These are phyloP conservation scores for Nycticryphes semicollaris DNA, from an alignment of 2,113 vertebrate genomes.

Conservation along the genomic window DNA sequence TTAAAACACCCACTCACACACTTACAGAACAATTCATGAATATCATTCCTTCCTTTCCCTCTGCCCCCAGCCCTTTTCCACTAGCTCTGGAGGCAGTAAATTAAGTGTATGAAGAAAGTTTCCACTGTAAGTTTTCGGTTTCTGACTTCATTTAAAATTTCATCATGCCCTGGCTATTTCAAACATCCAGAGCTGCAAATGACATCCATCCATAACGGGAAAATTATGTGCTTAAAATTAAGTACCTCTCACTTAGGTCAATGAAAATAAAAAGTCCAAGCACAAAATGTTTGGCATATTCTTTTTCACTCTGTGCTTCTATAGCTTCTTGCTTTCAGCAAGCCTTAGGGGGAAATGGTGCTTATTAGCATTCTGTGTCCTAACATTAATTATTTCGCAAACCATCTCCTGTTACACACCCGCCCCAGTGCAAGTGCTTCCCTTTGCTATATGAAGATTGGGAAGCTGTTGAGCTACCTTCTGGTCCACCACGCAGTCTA, in stretches of 20 bases:
- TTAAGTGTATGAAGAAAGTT: conserved; percentile 33
- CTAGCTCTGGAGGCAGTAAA: conserved; percentile 3
- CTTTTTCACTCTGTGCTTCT: neutral
- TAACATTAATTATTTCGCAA: neutral
- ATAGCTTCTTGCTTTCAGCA: neutral
- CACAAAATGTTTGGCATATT: neutral
- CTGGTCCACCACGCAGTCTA: neutral
- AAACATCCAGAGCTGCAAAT: conserved; percentile 29
- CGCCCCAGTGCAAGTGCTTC: neutral
- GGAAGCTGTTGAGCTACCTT: neutral
- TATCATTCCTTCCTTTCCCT: neutral
- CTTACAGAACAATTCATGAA: neutral
- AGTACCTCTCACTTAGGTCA: neutral
- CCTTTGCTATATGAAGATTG: neutral
- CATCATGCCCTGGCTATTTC: conserved; percentile 28
- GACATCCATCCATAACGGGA: neutral
- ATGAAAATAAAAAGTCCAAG: neutral
- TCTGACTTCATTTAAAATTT: conserved; percentile 43
- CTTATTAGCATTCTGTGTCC: accelerated
- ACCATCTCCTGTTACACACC: neutral
- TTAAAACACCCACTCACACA: neutral
- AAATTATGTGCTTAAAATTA: conserved; percentile 39
- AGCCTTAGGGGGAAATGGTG: neutral
- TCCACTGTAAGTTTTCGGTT: conserved; percentile 34
- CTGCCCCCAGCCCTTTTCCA: conserved; percentile 33